Evolutionary conservation across 2,113 vertebrate genomes (phyloP), one percentile per base, ranked within the genome.

Genomic region (Geothlypis trichas): DNA sequence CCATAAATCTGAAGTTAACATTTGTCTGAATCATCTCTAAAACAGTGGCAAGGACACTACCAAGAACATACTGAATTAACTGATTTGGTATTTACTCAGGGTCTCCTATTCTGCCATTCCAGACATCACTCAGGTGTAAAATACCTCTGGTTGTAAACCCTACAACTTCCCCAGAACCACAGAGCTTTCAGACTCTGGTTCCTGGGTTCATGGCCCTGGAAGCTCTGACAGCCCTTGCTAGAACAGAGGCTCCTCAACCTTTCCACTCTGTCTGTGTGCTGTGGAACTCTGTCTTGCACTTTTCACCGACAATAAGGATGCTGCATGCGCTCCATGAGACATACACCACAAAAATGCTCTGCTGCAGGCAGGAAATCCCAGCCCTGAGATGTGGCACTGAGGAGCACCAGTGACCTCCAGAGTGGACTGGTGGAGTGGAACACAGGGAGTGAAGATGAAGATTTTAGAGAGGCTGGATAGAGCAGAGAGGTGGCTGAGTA

Each of bases 311-410:
- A 26, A 3, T 24, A 13, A 47, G 7, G 33, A 19, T 19, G 42
- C 39, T 58, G 31, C 13, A 7, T 27, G 28, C 11, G 10, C 33
- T n/a, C 7, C 2, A 0, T 13, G 28, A 41, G 37, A 16, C 13
- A 27, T 0, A 15, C 10, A 28, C 11, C 65, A n/a, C 20, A 5
- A 5, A 87, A 84, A 63, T 15, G 28, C 61, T 65, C 37, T 55
- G 58, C 63, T 92, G 39, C 33, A 61, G 39, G 63, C n/a, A 59
- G 47, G 63, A 86, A 79, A 67, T 28, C n/a, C 41, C 1, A 54
- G 31, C 55, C 17, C 35, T 61, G 33, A 76, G 44, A 46, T 6
- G 7, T 4, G 52, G 8, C 9, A 9, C 18, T 9, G 5, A 9
- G 51, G 28, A 61, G 30, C 22, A 37, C 31, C 22, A 37, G 39